These are phyloP conservation scores for Trogon surrucura DNA, from an alignment of 2,113 vertebrate genomes.

Conservation along the genomic window DNA sequence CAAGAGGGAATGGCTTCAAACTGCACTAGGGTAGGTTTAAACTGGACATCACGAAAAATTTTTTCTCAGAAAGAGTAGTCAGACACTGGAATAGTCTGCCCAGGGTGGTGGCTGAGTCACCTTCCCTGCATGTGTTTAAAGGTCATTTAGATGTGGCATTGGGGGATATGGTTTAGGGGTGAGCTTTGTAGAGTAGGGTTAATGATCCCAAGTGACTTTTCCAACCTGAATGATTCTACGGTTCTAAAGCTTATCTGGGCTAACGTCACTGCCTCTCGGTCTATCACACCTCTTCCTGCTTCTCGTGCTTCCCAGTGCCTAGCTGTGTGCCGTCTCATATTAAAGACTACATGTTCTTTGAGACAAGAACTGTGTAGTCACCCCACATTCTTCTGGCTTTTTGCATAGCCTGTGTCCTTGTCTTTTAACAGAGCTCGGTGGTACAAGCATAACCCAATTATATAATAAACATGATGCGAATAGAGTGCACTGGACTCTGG, in stretches of 20 bases:
- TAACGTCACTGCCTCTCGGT: neutral
- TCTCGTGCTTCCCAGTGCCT: neutral
- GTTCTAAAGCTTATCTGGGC: neutral
- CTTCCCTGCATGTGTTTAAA: no score
- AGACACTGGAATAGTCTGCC: no score
- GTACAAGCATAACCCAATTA: neutral
- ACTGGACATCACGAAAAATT: no score
- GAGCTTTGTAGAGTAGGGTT: no score
- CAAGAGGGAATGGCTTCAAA: no score
- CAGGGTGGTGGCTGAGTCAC: no score
- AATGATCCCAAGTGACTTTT: no score
- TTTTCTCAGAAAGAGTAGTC: no score
- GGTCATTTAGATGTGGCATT: no score
- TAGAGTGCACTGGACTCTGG: neutral
- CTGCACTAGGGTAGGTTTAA: no score
- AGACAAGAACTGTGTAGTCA: neutral
- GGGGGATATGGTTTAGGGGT: no score
- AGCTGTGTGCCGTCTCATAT: neutral
- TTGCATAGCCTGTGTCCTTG: accelerated
- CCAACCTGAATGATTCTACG: no score
- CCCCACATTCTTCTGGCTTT: neutral
- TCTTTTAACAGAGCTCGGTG: neutral
- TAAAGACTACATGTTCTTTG: neutral
- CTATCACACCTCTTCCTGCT: neutral
- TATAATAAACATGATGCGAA: neutral